Conservation (phyloP, 1,140 invertebrate species). For the Meloidogyne exigua region DNA sequence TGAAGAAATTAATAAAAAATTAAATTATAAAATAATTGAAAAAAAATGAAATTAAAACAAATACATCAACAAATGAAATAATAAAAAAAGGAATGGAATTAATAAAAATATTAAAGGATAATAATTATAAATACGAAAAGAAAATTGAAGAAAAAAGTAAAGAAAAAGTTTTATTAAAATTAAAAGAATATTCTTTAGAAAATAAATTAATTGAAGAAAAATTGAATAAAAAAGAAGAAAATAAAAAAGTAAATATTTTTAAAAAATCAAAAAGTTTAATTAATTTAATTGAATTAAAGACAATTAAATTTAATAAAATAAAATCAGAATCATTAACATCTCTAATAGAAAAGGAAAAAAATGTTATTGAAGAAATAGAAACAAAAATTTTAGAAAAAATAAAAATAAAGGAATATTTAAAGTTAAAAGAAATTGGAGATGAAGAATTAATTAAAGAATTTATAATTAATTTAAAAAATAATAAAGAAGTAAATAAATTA, state of each 20-base stretch:
- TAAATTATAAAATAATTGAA: conserved; percentile 1
- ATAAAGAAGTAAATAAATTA: neutral
- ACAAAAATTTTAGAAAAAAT: neutral
- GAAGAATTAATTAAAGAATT: neutral
- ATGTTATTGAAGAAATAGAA: too few species aligned
- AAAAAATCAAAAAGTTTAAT: too few species aligned
- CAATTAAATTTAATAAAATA: too few species aligned
- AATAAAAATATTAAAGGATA: neutral
- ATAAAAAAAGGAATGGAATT: neutral
- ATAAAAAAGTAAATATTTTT: too few species aligned
- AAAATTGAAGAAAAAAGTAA: neutral
- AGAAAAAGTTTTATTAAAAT: too few species aligned
- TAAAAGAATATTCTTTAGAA: too few species aligned
- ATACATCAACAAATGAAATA: neutral
- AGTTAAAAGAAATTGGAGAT: conserved; percentile 9
- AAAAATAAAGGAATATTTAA: neutral
- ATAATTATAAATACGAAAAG: neutral
- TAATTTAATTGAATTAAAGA: too few species aligned
- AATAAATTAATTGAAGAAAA: too few species aligned
- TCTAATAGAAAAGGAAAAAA: too few species aligned
- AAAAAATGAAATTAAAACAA: neutral
- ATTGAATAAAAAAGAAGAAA: too few species aligned
- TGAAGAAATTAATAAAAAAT: neutral
- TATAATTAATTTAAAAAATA: neutral
- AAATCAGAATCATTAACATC: too few species aligned